Evolutionary conservation across 2,797 vertebrate species (phyloP), one percentile per base, ranked within the genome.

Genomic region (Crenuchus spilurus): DNA sequence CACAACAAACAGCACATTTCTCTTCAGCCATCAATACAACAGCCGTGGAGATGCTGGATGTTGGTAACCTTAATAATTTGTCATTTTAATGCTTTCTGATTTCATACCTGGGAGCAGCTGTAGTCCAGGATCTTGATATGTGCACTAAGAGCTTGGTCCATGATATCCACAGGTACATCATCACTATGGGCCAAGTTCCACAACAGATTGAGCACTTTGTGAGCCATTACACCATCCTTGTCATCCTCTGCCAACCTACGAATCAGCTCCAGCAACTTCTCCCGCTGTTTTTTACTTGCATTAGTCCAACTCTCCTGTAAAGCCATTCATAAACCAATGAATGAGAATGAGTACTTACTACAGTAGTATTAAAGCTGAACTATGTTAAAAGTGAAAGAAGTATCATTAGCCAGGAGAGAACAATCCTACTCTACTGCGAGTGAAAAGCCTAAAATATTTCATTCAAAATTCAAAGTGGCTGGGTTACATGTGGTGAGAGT

Each of bases 61-160:
- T n/a, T n/a, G n/a, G n/a, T n/a, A n/a, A n/a, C n/a, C n/a, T n/a
- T n/a, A n/a, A n/a, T n/a, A n/a, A n/a, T n/a, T n/a, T n/a, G n/a
- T n/a, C n/a, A n/a, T n/a, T n/a, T n/a, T n/a, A n/a, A n/a, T n/a
- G n/a, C n/a, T n/a, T n/a, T n/a, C n/a, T n/a, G n/a, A n/a, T n/a
- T n/a, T n/a, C n/a, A n/a, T 37, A 98, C 98, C 95, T 99, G 98
- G 82, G 98, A 99, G 90, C 98, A 99, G 88, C 98, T 99, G 83
- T 99, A 99, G 92, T 99, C 98, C 87, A 99, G 77, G 82, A 99
- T 99, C 93, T 99, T 99, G 87, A 99, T 99, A 90, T 99, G 98
- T 77, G 98, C 98, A 80, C 97, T 99, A 42, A 99, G 96, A 82
- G 98, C 98, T 89, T 99, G 95, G 88, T 99, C 98, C 98, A 99